phyloP scores from a whole-genome alignment of 2,797 vertebrate genomes.

The Oryzias sinensis region DNA sequence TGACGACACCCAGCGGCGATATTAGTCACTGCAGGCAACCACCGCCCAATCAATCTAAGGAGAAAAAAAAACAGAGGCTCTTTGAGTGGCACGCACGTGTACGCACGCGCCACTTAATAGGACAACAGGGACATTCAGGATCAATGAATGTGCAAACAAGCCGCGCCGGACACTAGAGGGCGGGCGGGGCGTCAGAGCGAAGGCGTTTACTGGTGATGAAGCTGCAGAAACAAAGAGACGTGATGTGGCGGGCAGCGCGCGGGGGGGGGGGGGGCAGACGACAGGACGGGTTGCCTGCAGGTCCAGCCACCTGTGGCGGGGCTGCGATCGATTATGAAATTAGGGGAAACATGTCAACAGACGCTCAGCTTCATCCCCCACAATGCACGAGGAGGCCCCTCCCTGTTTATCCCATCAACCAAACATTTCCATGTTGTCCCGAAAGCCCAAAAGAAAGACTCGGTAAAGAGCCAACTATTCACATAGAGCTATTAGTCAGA shows the following conservation, averaged over 20 bases:
- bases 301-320: conserved; percentile 39
- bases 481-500: not conserved
- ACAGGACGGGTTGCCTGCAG: conserved; percentile 44
- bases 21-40: conserved; percentile 51
- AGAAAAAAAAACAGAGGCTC: conserved; percentile 22
- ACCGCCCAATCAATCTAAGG: conserved; percentile 65
- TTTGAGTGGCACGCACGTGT: conserved; percentile 11
- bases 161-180: not conserved
- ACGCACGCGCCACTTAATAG: conserved; percentile 33
- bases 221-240: conserved; percentile 54
- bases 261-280: not conserved
- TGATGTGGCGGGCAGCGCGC: conserved; percentile 32
- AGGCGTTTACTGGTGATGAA: conserved; percentile 2
- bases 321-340: conserved; percentile 15
- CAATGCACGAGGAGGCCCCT: no score
- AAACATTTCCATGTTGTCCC: no score
- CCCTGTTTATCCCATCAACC: no score
- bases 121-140: conserved; percentile 3
- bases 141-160: not conserved
- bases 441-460: no score
- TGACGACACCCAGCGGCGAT: conserved; percentile 25
- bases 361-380: no score
- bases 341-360: not conserved
- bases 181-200: not conserved
- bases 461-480: no score